Evolutionary conservation across 2,888 invertebrate genomes (phyloP), one percentile per base, ranked within the genome.

Genomic region (Notocelia uddmanniana): DNA sequence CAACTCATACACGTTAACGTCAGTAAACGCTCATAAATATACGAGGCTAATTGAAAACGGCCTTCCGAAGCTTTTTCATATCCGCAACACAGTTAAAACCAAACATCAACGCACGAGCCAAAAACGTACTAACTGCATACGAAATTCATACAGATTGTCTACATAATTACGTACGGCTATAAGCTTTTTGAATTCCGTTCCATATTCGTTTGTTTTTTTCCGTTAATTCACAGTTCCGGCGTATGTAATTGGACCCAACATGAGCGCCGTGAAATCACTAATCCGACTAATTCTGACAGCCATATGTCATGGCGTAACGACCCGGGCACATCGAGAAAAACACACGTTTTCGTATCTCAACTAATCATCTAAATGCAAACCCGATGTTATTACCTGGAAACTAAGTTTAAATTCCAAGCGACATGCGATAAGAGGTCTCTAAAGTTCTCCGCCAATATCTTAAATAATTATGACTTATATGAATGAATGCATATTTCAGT

Each of bases 271-370:
- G 89, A 92, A 93, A 93, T 93, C 90, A 92, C 92, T 93, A 93
- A 93, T 93, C 92, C 90, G 87, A 87, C 92, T 93, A 93, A 93
- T 93, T 93, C 89, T 92, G 93, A 92, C 93, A 92, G 89, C 92
- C 92, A 92, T 93, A 93, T 93, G 93, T 93, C 92, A 92, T 85
- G 85, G 80, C 76, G 83, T 92, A 93, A 93, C 90, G 90, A 91
- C 84, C 78, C 80, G 83, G 84, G 83, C 74, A 75, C 77, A 77
- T 64, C 54, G 52, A 77, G 78, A 75, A 74, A 73, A 76, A 74
- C 77, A 75, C 77, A 74, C 78, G 73, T 73, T 74, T 74, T 55
- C 68, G 52, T 63, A 68, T 69, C 59, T 76, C 75, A 75, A 75
- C 78, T 76, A 66, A 74, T n/a, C 15, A 48, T 69, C 57, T 0